These are phyloP conservation scores for Sinopyrophorus schimmeli DNA, from an alignment of 2,888 invertebrate genomes.

Conservation along the genomic window DNA sequence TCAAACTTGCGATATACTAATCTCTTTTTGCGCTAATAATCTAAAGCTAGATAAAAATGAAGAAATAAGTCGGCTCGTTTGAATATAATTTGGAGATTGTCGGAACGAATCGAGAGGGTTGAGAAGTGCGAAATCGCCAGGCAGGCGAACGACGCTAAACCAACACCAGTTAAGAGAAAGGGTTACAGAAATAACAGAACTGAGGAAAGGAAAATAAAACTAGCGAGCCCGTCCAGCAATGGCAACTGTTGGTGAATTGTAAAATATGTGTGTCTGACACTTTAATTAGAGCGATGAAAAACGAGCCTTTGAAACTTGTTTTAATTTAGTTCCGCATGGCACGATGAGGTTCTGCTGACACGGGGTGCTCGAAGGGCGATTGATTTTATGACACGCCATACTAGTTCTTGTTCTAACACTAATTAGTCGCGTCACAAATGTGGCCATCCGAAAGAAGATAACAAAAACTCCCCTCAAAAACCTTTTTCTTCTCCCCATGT, in stretches of 20 bases:
- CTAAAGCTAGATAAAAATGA: too few relatives aligned
- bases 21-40: too few relatives aligned
- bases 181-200: conserved; percentile 38
- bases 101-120: conserved; percentile 20
- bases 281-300: conserved; percentile 54
- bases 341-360: conserved; percentile 33
- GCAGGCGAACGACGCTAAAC: conserved; percentile 32
- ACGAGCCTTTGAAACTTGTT: conserved; percentile 52
- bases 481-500: too few relatives aligned
- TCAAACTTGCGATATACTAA: too few relatives aligned
- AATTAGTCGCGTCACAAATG: conserved; percentile 21
- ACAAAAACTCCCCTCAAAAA: too few relatives aligned
- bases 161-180: conserved; percentile 35
- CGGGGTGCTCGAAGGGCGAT: conserved; percentile 27
- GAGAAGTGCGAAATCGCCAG: conserved; percentile 29
- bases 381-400: conserved; percentile 34
- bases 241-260: conserved; percentile 45
- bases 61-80: conserved; percentile 34
- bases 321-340: conserved; percentile 49
- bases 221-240: conserved; percentile 30
- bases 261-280: conserved; percentile 53
- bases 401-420: conserved; percentile 26
- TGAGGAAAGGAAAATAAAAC: conserved; percentile 36
- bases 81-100: conserved; percentile 33
- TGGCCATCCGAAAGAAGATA: too few relatives aligned